Conservation (phyloP, 2,113 vertebrate genomes). For the Colaptes auratus region DNA sequence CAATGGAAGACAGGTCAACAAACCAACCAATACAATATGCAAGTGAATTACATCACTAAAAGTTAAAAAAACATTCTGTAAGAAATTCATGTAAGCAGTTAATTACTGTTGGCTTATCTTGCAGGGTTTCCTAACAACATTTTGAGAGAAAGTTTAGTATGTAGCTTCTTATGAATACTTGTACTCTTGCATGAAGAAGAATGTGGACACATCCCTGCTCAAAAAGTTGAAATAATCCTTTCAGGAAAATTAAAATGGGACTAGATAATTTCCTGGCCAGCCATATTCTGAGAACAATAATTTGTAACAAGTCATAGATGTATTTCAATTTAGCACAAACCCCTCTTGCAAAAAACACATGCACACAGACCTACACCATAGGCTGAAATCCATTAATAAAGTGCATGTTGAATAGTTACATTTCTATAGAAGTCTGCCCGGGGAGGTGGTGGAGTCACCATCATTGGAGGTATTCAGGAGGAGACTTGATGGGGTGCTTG, state of each 20-base stretch:
- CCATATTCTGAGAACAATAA: background rate
- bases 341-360: background rate
- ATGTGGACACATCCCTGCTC: background rate
- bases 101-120: background rate
- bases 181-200: background rate
- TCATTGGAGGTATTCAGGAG: too few relatives aligned
- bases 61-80: too few relatives aligned
- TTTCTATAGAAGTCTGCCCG: background rate
- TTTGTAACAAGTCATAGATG: background rate
- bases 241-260: background rate
- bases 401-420: background rate
- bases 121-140: background rate
- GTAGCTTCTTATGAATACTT: background rate
- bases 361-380: background rate
- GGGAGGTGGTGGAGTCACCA: too few relatives aligned
- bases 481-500: too few relatives aligned
- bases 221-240: background rate
- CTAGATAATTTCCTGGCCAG: background rate
- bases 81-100: too few relatives aligned
- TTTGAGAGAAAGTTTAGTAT: background rate
- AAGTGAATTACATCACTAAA: background rate
- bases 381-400: background rate
- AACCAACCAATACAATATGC: background rate
- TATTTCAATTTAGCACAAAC: background rate
- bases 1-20: background rate